Conservation (phyloP, 2,888 invertebrate genomes). For the Ischnus inquisitorius region DNA sequence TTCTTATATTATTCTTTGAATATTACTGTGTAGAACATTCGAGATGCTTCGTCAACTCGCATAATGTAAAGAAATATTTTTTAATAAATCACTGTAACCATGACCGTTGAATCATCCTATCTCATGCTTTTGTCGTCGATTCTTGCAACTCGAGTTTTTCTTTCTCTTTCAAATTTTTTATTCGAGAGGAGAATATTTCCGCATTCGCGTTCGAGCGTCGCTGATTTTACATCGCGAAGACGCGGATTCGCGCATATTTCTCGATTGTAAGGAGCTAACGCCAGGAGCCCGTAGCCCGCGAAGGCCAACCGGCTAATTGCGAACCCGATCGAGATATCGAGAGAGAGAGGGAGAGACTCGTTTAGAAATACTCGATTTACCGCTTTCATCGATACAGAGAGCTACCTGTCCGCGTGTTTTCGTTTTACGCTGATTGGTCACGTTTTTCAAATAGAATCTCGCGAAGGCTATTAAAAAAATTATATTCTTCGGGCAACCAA, state of each 20-base stretch:
- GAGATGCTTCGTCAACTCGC: not conserved
- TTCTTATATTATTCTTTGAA: conserved; percentile 3
- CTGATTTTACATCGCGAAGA: not conserved
- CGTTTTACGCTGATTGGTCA: not conserved
- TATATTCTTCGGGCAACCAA: not conserved
- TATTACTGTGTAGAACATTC: not conserved
- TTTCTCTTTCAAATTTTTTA: not conserved
- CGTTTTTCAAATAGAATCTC: conserved; percentile 1
- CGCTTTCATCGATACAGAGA: conserved; percentile 25
- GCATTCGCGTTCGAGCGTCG: not conserved
- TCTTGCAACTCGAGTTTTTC: not conserved
- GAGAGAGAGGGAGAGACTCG: conserved; percentile 18
- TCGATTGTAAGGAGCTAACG: not conserved
- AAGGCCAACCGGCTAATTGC: conserved; percentile 47
- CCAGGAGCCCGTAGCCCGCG: conserved; percentile 9
- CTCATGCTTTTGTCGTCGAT: conserved; percentile 30
- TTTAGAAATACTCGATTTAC: conserved; percentile 35
- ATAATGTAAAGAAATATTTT: conserved; percentile 37
- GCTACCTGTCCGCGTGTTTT: not conserved
- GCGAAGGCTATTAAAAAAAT: not conserved
- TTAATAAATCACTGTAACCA: conserved; percentile 33
- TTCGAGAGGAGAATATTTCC: not conserved
- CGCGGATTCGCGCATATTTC: not conserved
- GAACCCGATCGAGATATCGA: conserved; percentile 9
- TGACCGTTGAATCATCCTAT: conserved; percentile 18